phyloP scores from a whole-genome alignment of 2,888 invertebrate species.

The Apodemia duryi region DNA sequence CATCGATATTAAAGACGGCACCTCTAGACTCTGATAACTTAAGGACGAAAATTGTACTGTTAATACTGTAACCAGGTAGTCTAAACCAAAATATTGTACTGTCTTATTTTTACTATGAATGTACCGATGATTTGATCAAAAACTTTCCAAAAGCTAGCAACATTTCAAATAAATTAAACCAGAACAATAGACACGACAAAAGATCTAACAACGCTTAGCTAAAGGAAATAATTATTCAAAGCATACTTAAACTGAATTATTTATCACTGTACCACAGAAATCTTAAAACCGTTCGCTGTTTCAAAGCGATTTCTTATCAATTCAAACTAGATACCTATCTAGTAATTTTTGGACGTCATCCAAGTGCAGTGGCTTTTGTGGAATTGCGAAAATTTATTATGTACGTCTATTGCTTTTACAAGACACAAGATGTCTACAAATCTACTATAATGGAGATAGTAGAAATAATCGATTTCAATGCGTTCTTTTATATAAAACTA shows the following conservation, averaged over 20 bases:
- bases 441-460: slow-evolving; percentile 7
- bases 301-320: slow-evolving; percentile 31
- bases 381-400: slow-evolving; percentile 28
- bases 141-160: neutral
- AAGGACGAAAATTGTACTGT: no score
- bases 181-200: neutral
- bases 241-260: slow-evolving; percentile 1
- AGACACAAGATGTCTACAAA: slow-evolving; percentile 13
- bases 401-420: slow-evolving; percentile 1
- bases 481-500: neutral
- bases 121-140: neutral
- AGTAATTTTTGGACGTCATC: slow-evolving; percentile 30
- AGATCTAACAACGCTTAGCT: neutral
- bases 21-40: no score
- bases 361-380: slow-evolving; percentile 29
- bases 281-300: slow-evolving; percentile 23
- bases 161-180: neutral
- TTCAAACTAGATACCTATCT: slow-evolving; percentile 33
- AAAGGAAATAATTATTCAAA: slow-evolving; percentile 6
- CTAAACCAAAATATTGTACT: no score
- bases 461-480: neutral
- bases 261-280: neutral
- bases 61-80: no score
- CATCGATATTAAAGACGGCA: no score
- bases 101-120: neutral